Conservation (phyloP, 2,797 vertebrate species). For the Acridotheres tristis region DNA sequence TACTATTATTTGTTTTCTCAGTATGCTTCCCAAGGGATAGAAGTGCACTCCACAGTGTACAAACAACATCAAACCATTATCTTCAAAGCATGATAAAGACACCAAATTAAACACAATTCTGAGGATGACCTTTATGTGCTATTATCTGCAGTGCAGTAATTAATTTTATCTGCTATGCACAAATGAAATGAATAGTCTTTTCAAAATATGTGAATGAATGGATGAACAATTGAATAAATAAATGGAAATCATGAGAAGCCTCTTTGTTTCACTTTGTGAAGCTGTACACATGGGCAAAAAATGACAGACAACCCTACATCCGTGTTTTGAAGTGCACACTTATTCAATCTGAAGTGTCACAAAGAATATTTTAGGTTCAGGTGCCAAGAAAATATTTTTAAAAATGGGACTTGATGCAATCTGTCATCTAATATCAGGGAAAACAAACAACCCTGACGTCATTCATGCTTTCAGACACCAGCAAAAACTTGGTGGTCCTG, state of each 20-base stretch:
- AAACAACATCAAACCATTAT: conserved; percentile 43
- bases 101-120: conserved; percentile 36
- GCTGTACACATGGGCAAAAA: background rate
- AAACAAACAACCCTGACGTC: background rate
- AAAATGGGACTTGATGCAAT: conserved; percentile 35
- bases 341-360: conserved; percentile 39
- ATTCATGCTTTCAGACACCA: background rate
- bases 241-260: background rate
- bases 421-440: background rate
- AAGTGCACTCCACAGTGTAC: conserved; percentile 18
- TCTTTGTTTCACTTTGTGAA: conserved; percentile 57
- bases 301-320: background rate
- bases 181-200: conserved; percentile 44
- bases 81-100: conserved; percentile 47
- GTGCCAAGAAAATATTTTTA: conserved; percentile 45
- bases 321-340: conserved; percentile 43
- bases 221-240: background rate
- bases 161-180: conserved; percentile 41
- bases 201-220: background rate
- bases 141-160: conserved; percentile 50
- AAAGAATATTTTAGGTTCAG: conserved; percentile 54
- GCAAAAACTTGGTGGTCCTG: background rate
- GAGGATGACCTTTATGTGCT: conserved; percentile 41
- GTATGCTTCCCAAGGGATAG: conserved; percentile 22
- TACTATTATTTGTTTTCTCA: conserved; percentile 60